Conservation (phyloP, 2,113 vertebrate species). For the Semnornis frantzii region DNA sequence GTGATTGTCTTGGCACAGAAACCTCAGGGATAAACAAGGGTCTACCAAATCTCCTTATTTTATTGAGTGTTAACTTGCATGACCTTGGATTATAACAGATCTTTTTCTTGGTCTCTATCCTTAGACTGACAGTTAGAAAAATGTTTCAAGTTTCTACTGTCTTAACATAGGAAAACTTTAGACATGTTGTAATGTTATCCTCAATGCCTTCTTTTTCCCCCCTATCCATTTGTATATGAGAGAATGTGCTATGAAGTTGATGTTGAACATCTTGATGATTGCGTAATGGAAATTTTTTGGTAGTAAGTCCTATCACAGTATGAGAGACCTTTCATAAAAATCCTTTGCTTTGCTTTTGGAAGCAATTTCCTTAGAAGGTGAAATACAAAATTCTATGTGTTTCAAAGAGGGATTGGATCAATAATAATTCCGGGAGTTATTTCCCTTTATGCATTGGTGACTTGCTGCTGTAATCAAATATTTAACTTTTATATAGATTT, state of each 20-base stretch:
- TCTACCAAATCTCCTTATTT: background rate
- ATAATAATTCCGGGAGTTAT: slow-evolving; percentile 22
- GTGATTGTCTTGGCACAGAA: background rate
- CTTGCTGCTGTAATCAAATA: slow-evolving; percentile 73
- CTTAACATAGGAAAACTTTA: background rate
- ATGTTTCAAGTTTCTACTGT: background rate
- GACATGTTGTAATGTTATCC: background rate
- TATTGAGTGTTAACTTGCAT: background rate
- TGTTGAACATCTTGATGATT: background rate
- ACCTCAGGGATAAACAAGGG: background rate
- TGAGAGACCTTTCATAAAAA: background rate
- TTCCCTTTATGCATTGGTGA: slow-evolving; percentile 54
- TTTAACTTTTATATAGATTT: slow-evolving; percentile 15
- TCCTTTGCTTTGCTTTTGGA: background rate
- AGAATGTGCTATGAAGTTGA: background rate
- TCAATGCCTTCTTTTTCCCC: background rate
- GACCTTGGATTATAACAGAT: background rate
- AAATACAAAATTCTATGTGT: background rate
- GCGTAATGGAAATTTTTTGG: background rate
- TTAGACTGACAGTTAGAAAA: background rate
- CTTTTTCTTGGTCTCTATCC: background rate
- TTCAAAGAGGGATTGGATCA: slow-evolving; percentile 61
- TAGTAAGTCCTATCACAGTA: background rate
- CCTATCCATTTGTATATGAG: background rate
- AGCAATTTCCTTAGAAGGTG: background rate